phyloP scores from a whole-genome alignment of 2,888 invertebrate genomes.

The Caradrina clavipalpis region DNA sequence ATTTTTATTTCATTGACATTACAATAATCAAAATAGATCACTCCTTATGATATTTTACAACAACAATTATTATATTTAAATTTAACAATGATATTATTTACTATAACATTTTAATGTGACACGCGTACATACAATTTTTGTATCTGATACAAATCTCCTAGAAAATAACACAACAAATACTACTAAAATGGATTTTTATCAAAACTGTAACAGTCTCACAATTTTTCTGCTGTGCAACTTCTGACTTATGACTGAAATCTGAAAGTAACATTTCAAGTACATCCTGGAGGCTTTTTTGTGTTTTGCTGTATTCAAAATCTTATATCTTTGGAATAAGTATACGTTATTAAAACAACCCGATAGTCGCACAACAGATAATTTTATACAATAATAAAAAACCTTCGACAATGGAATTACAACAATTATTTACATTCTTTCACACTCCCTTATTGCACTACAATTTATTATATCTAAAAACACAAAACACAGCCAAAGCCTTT shows the following conservation, averaged over 20 bases:
- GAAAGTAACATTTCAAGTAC: too few relatives aligned
- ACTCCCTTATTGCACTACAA: conserved; percentile 19
- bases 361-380: conserved; percentile 38
- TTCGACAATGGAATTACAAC: conserved; percentile 13
- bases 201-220: not conserved
- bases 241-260: too few relatives aligned
- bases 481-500: conserved; percentile 62
- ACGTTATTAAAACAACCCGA: conserved; percentile 1
- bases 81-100: conserved; percentile 55
- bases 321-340: conserved; percentile 16
- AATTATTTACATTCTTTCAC: conserved; percentile 10
- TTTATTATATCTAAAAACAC: conserved; percentile 23
- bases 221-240: not conserved
- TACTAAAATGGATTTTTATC: not conserved
- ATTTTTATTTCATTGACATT: conserved; percentile 56
- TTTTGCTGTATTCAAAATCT: not conserved
- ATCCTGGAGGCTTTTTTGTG: not conserved
- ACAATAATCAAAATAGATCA: conserved; percentile 65
- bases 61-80: conserved; percentile 56
- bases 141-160: conserved; percentile 40
- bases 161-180: not conserved
- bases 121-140: not conserved
- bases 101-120: conserved; percentile 50
- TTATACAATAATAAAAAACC: conserved; percentile 29
- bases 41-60: conserved; percentile 58